These are phyloP conservation scores for Scomber scombrus DNA, from an alignment of 2,113 vertebrate species.

Conservation along the genomic window DNA sequence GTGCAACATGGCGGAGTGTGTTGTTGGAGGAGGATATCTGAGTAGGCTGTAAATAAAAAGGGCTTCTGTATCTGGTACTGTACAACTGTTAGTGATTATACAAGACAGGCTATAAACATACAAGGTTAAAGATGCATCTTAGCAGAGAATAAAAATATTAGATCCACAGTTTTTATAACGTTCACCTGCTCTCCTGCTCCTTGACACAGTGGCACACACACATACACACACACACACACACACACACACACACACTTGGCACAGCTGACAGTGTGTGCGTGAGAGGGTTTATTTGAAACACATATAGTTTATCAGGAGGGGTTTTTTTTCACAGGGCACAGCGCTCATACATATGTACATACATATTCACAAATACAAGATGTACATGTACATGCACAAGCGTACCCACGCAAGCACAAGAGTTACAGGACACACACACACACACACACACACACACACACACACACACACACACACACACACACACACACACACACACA, in stretches of 20 bases:
- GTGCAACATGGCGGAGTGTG: conserved; percentile 87
- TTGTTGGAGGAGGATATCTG: conserved; percentile 76
- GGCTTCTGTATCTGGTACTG: conserved; percentile 72
- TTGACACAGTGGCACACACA: conserved; percentile 57
- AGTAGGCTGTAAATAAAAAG: conserved; percentile 76
- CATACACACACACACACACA: conserved; percentile 34
- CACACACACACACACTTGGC: conserved; percentile 51
- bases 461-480: conserved; percentile 40
- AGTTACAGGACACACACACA: conserved; percentile 26
- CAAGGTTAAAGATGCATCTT: conserved; percentile 68
- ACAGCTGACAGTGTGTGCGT: conserved; percentile 49
- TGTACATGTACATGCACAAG: conserved; percentile 41
- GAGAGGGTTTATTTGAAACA: conserved; percentile 36
- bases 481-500: conserved; percentile 38
- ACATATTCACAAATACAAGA: conserved; percentile 27
- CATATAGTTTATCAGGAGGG: conserved; percentile 57
- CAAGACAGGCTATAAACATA: conserved; percentile 71
- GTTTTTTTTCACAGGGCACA: conserved; percentile 68
- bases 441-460: conserved; percentile 37
- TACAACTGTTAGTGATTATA: conserved; percentile 82
- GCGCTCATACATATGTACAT: conserved; percentile 61
- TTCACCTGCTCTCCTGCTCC: conserved; percentile 58
- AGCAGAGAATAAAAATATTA: conserved; percentile 77
- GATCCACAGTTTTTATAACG: conserved; percentile 85
- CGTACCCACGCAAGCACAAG: conserved; percentile 36